These are phyloP conservation scores for Pteruthius melanotis DNA, from an alignment of 2,113 vertebrate species.

Conservation along the genomic window DNA sequence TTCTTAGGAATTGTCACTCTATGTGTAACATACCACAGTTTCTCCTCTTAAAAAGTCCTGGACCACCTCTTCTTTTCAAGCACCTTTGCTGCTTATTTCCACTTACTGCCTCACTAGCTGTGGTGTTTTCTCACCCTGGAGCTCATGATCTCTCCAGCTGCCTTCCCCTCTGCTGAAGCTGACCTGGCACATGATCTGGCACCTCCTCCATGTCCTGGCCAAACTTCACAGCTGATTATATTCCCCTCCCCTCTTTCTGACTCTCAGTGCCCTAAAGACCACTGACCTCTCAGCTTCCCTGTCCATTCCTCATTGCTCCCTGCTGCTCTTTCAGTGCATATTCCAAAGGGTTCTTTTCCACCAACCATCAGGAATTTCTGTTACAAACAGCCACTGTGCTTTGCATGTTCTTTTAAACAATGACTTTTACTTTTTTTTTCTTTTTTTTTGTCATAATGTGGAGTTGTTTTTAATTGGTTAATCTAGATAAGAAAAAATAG, in stretches of 20 bases:
- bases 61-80: neutral
- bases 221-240: neutral
- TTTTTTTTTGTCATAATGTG: neutral
- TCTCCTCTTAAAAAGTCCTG: neutral
- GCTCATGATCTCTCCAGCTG: neutral
- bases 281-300: neutral
- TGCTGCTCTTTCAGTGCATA: neutral
- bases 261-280: neutral
- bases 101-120: neutral
- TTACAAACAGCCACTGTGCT: neutral
- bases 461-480: neutral
- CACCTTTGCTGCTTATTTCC: neutral
- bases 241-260: neutral
- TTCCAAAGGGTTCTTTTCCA: neutral
- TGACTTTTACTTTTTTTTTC: neutral
- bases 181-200: accelerated
- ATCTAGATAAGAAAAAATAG: neutral
- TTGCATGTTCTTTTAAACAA: neutral
- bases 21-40: neutral
- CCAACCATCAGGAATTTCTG: neutral
- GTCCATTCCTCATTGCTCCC: neutral
- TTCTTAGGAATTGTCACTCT: neutral
- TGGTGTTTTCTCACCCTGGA: neutral
- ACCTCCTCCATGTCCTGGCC: neutral
- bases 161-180: neutral